phyloP scores from a whole-genome alignment of 1,140 invertebrate species.

The Periplaneta americana region DNA sequence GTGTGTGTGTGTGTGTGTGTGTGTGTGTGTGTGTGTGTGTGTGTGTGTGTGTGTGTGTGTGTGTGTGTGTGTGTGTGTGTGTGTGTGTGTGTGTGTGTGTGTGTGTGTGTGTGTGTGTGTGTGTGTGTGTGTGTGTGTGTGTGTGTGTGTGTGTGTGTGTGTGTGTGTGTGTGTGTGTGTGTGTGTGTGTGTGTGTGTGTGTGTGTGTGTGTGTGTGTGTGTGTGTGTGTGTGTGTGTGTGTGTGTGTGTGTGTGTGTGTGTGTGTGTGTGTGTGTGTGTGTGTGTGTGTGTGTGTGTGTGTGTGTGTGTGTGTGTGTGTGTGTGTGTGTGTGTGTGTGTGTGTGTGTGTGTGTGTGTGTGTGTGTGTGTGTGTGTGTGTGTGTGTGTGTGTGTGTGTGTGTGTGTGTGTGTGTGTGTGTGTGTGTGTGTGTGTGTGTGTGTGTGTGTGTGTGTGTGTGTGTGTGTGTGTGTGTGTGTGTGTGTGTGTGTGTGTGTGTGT shows the following conservation, averaged over 20 bases:
- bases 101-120: slow-evolving; percentile 25
- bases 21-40: slow-evolving; percentile 30
- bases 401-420: slow-evolving; percentile 21
- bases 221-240: slow-evolving; percentile 27
- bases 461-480: slow-evolving; percentile 25
- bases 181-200: slow-evolving; percentile 27
- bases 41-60: slow-evolving; percentile 6
- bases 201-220: slow-evolving; percentile 26
- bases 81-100: slow-evolving; percentile 26
- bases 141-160: slow-evolving; percentile 26
- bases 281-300: slow-evolving; percentile 30
- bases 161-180: slow-evolving; percentile 26
- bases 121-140: slow-evolving; percentile 24
- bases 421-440: slow-evolving; percentile 22
- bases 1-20: slow-evolving; percentile 27
- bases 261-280: slow-evolving; percentile 29
- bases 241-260: slow-evolving; percentile 28
- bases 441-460: slow-evolving; percentile 33
- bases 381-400: slow-evolving; percentile 21
- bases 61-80: slow-evolving; percentile 23
- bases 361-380: slow-evolving; percentile 21
- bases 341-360: slow-evolving; percentile 21
- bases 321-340: slow-evolving; percentile 20
- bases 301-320: slow-evolving; percentile 21
- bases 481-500: slow-evolving; percentile 20